These are phyloP conservation scores for Atopsyche davidsoni DNA, from an alignment of 1,140 invertebrate species.

Conservation along the genomic window DNA sequence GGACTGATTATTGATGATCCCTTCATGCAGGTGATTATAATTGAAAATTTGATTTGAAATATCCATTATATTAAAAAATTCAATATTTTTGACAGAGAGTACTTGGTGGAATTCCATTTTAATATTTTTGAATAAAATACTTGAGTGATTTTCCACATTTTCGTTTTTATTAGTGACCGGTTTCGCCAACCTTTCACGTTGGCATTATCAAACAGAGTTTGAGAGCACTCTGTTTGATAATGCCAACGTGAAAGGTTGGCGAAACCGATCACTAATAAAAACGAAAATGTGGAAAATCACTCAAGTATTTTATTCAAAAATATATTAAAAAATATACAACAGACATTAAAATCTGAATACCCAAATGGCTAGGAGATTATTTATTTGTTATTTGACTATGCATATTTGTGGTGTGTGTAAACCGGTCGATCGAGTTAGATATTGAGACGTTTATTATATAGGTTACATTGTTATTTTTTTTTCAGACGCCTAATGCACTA, in stretches of 20 bases:
- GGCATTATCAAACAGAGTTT: no score
- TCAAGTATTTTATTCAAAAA: background rate
- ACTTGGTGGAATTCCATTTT: background rate
- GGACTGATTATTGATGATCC: constrained; percentile 62
- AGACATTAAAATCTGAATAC: background rate
- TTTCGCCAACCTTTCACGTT: no score
- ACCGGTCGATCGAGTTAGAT: background rate
- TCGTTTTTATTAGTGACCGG: no score
- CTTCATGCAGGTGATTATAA: constrained; percentile 60
- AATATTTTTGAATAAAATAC: background rate
- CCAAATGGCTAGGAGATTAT: background rate
- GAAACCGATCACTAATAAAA: no score
- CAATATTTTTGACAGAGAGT: background rate
- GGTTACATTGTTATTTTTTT: constrained; percentile 29
- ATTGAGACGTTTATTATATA: background rate
- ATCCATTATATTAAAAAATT: constrained; percentile 1
- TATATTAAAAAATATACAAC: background rate
- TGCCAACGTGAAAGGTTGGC: no score
- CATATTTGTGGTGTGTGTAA: background rate
- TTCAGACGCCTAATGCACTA: constrained; percentile 65
- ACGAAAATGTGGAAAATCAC: no score
- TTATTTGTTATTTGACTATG: no score
- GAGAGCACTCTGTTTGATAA: no score
- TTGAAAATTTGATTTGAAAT: constrained; percentile 3
- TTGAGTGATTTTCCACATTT: background rate